Conservation (phyloP, 1,140 invertebrate genomes). For the Limonius californicus region DNA sequence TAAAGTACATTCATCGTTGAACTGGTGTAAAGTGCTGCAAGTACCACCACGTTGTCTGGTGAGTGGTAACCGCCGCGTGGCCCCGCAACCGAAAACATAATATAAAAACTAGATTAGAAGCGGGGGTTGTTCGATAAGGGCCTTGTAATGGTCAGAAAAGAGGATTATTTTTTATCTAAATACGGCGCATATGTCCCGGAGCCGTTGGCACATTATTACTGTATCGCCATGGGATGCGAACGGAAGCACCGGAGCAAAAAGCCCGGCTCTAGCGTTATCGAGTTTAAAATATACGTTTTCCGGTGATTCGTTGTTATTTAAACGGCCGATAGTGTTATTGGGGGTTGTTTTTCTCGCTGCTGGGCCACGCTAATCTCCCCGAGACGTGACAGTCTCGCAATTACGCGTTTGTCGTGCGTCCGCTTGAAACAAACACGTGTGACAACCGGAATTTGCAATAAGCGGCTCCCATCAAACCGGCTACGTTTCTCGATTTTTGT, state of each 20-base stretch:
- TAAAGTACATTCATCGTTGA: too few species aligned
- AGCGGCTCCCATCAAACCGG: slow-evolving; percentile 16
- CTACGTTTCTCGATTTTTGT: slow-evolving; percentile 14
- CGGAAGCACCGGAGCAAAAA: slow-evolving; percentile 12
- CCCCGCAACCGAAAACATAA: not conserved
- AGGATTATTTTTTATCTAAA: slow-evolving; percentile 41
- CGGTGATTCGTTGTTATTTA: slow-evolving; percentile 22
- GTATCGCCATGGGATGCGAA: slow-evolving; percentile 13
- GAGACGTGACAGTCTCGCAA: slow-evolving; percentile 34
- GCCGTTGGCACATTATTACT: slow-evolving; percentile 30
- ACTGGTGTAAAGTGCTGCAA: too few species aligned
- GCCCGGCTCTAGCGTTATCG: slow-evolving; percentile 11
- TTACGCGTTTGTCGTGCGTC: slow-evolving; percentile 35
- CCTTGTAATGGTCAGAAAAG: slow-evolving; percentile 36
- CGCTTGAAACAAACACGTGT: slow-evolving; percentile 32
- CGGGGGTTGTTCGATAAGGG: slow-evolving; percentile 8
- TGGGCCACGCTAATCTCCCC: slow-evolving; percentile 32
- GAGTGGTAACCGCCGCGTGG: not conserved
- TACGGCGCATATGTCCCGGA: slow-evolving; percentile 33
- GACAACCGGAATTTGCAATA: slow-evolving; percentile 35
- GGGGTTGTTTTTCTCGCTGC: slow-evolving; percentile 2
- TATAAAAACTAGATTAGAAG: slow-evolving; percentile 15
- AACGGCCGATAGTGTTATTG: slow-evolving; percentile 7
- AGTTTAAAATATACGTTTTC: slow-evolving; percentile 25
- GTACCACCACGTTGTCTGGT: not conserved